A percentile compares a stretch with the other conserved stretches of the same genome.
These are phyloP conservation scores for Herpailurus yagouaroundi DNA, from an alignment of 2,113 vertebrate species.

Conservation along the genomic window DNA sequence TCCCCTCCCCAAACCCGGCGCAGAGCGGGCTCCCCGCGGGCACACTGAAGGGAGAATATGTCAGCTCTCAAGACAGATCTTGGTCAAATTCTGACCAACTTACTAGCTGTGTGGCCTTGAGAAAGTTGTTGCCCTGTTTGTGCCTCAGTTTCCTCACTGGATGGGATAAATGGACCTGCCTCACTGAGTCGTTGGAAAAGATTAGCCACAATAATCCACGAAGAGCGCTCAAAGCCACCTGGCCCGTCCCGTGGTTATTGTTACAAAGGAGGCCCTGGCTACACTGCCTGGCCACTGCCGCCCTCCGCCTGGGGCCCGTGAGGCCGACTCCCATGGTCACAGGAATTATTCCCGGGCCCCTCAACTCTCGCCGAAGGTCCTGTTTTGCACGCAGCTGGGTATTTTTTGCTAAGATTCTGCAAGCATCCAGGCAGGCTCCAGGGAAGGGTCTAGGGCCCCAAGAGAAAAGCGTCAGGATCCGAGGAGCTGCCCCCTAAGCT, in stretches of 20 bases:
- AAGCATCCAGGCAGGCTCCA: background rate
- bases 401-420: background rate
- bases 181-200: background rate
- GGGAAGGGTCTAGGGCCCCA: background rate
- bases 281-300: fast-evolving
- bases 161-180: fast-evolving
- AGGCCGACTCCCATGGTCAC: background rate
- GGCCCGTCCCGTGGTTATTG: fast-evolving
- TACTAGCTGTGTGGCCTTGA: fast-evolving
- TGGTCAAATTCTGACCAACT: background rate
- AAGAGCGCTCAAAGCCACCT: fast-evolving
- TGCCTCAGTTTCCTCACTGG: background rate
- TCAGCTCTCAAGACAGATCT: background rate
- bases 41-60: fast-evolving
- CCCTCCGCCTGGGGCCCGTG: fast-evolving
- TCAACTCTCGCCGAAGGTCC: background rate
- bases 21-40: fast-evolving
- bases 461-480: background rate
- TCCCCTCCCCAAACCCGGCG: too few species aligned
- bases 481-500: background rate
- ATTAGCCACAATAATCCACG: fast-evolving
- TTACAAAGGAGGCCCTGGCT: fast-evolving
- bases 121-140: background rate
- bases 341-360: background rate
- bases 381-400: background rate